Percentiles rank a stretch among this genome's conserved stretches.
phyloP scores from a whole-genome alignment of 2,888 invertebrate genomes.

The Microctonus aethiopoides region DNA sequence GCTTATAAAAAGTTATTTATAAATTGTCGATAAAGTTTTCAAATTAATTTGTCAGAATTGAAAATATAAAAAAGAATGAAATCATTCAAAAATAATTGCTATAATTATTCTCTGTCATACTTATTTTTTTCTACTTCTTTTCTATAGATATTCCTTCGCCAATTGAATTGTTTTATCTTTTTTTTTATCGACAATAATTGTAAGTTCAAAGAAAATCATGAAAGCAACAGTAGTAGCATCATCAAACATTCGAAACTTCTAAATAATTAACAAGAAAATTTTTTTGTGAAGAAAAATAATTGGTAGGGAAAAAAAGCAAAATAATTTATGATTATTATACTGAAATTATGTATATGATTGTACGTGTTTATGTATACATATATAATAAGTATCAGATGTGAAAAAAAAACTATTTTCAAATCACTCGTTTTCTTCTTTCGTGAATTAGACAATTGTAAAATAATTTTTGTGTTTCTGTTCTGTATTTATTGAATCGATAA shows the following conservation, averaged over 20 bases:
- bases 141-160: too few species aligned
- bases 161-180: too few species aligned
- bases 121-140: background rate
- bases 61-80: background rate
- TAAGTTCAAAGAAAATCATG: background rate
- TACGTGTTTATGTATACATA: too few species aligned
- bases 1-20: background rate
- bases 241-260: too few species aligned
- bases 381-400: background rate
- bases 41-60: background rate
- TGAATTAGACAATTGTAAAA: background rate
- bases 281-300: background rate
- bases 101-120: background rate
- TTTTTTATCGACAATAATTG: background rate
- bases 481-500: slow-evolving; percentile 23
- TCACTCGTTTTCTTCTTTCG: background rate
- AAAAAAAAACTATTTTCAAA: background rate
- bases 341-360: background rate
- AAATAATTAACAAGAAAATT: background rate
- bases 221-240: too few species aligned
- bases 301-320: background rate
- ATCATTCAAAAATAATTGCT: background rate
- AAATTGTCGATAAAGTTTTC: background rate
- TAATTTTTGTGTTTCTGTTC: background rate
- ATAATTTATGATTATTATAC: background rate